phyloP scores from a whole-genome alignment of 1,140 invertebrate genomes.

The Lepidostoma basale region DNA sequence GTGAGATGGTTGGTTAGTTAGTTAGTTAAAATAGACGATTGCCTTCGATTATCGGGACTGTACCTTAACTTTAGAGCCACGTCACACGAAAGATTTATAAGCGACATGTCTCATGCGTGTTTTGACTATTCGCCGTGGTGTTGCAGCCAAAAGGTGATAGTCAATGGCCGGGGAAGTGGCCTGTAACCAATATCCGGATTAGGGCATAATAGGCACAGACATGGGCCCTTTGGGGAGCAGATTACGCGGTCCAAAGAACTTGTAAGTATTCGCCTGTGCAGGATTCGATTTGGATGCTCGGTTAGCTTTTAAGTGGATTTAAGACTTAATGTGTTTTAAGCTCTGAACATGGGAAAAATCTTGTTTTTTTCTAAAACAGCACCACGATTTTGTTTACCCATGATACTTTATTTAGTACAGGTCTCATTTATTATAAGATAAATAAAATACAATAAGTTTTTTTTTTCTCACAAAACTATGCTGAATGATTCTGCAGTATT shows the following conservation, averaged over 20 bases:
- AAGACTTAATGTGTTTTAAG: conserved; percentile 6
- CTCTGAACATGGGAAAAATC: neutral
- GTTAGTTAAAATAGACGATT: too few relatives aligned
- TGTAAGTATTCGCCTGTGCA: conserved; percentile 14
- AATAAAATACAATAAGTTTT: too few relatives aligned
- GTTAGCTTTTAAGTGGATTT: conserved; percentile 28
- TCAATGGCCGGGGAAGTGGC: conserved; percentile 36
- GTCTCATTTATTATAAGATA: too few relatives aligned
- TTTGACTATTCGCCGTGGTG: conserved; percentile 40
- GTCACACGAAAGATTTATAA: conserved; percentile 43
- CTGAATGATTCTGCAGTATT: too few relatives aligned
- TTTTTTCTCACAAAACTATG: too few relatives aligned
- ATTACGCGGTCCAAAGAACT: conserved; percentile 5
- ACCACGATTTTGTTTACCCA: too few relatives aligned
- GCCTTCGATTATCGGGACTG: conserved; percentile 8
- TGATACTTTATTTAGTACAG: too few relatives aligned
- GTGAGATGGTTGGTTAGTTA: too few relatives aligned
- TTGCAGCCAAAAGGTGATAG: conserved; percentile 1
- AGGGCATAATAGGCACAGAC: neutral
- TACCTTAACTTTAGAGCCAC: conserved; percentile 23
- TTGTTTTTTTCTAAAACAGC: neutral
- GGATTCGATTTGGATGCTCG: conserved; percentile 21
- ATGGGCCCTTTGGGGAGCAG: neutral
- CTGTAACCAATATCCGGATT: conserved; percentile 44
- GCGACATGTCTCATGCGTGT: conserved; percentile 43